Evolutionary conservation across 2,113 vertebrate species (phyloP).

Genomic region (Burhinus oedicnemus): DNA sequence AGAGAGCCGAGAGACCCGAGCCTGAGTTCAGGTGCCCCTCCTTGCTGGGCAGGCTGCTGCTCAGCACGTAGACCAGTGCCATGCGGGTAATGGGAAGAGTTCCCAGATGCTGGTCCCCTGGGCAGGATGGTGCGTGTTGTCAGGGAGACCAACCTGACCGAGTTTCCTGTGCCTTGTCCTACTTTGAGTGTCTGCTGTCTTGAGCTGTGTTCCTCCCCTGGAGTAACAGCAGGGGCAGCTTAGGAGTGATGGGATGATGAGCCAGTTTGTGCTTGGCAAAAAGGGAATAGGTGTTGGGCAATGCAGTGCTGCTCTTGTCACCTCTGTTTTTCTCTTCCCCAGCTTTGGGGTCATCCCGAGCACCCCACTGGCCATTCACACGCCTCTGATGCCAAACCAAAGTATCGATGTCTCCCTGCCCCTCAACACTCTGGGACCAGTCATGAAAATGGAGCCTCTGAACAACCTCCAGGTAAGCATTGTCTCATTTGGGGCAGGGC

Average conservation of each 20-base stretch:
- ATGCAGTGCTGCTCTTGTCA: neutral
- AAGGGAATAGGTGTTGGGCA: neutral
- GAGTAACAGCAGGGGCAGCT: neutral
- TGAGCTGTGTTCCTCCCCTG: neutral
- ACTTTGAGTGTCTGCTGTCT: neutral
- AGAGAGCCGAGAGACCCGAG: neutral
- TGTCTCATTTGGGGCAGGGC: neutral
- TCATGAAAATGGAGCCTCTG: conserved; percentile 99
- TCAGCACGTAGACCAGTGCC: neutral
- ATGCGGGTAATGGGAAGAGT: neutral
- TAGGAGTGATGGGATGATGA: neutral
- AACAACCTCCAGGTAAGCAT: conserved; percentile 94
- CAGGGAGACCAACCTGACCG: neutral
- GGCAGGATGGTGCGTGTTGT: neutral
- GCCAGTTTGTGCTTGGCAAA: neutral
- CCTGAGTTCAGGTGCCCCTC: neutral
- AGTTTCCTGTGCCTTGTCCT: neutral
- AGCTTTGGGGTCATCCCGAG: conserved; percentile 97
- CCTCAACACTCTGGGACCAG: conserved; percentile 95
- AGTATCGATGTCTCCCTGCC: conserved; percentile 94
- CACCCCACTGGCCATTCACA: conserved; percentile 91
- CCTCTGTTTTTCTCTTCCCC: neutral
- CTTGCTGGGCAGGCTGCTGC: neutral
- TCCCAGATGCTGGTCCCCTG: neutral
- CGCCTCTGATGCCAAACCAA: conserved; percentile 98